phyloP scores from a whole-genome alignment of 2,888 invertebrate species.

The Chymomyza amoena region DNA sequence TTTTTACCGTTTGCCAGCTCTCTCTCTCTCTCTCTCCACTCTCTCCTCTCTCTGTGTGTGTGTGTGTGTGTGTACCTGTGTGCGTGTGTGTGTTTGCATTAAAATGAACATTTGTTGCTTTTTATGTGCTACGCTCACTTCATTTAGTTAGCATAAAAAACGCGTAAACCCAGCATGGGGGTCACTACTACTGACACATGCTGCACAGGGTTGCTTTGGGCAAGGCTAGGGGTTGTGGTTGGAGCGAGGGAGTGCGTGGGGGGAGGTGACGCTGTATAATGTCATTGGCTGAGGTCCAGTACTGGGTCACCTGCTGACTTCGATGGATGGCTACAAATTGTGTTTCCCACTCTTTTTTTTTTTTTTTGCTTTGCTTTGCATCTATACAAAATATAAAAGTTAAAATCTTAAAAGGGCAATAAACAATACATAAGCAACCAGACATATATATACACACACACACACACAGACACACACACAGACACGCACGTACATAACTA shows the following conservation, averaged over 20 bases:
- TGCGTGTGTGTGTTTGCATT: constrained; percentile 48
- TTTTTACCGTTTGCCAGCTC: constrained; percentile 19
- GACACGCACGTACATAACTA: constrained; percentile 7
- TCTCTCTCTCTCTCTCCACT: constrained; percentile 3
- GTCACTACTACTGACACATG: not conserved
- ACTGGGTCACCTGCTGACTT: not conserved
- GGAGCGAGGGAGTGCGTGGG: no score
- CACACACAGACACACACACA: constrained; percentile 19
- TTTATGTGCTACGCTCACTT: constrained; percentile 41
- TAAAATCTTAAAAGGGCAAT: constrained; percentile 57
- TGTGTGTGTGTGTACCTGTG: constrained; percentile 27
- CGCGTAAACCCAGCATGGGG: constrained; percentile 38
- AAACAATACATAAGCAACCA: constrained; percentile 35
- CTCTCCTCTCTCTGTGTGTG: not conserved
- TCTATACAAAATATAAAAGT: constrained; percentile 50
- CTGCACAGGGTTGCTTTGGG: not conserved
- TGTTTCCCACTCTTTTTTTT: not conserved
- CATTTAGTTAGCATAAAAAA: constrained; percentile 68
- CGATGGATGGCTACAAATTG: not conserved
- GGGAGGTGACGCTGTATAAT: not conserved
- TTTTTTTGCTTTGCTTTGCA: not conserved
- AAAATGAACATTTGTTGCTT: constrained; percentile 41
- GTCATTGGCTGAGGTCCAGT: not conserved
- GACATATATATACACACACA: constrained; percentile 19
- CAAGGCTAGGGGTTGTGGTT: not conserved